These are phyloP conservation scores for Indicator indicator DNA, from an alignment of 2,113 vertebrate species.

Conservation along the genomic window DNA sequence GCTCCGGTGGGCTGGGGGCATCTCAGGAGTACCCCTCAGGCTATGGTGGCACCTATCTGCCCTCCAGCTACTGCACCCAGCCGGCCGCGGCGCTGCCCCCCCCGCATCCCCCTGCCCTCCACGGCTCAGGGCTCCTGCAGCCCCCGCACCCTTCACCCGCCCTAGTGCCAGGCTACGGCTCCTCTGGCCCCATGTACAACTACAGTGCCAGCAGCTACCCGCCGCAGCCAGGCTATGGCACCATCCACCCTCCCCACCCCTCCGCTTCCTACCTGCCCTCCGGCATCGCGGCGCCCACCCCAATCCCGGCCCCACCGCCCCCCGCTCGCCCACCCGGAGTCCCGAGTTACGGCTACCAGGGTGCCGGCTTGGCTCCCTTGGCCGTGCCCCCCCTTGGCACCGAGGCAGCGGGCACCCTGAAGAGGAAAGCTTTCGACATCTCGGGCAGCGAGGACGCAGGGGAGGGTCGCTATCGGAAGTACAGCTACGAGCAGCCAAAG, in stretches of 20 bases:
- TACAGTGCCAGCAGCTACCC: constrained; percentile 81
- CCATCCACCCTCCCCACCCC: constrained; percentile 82
- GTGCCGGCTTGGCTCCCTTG: constrained; percentile 55
- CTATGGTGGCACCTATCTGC: constrained; percentile 89
- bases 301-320: constrained; percentile 78
- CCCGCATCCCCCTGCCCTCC: constrained; percentile 74
- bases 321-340: constrained; percentile 75
- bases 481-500: constrained; percentile 87
- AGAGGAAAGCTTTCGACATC: constrained; percentile 92
- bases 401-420: constrained; percentile 81
- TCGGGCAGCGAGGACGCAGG: constrained; percentile 76
- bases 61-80: constrained; percentile 91
- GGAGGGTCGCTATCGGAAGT: constrained; percentile 88
- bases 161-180: constrained; percentile 85
- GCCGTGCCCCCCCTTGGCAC: constrained; percentile 60
- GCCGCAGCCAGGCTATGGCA: constrained; percentile 81
- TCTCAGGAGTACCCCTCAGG: constrained; percentile 87
- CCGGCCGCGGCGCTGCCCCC: constrained; percentile 81
- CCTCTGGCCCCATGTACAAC: constrained; percentile 88
- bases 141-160: constrained; percentile 71
- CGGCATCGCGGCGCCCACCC: constrained; percentile 85
- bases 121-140: constrained; percentile 74
- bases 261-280: constrained; percentile 86
- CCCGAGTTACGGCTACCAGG: constrained; percentile 87
- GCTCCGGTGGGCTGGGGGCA: constrained; percentile 71